Percentiles rank a stretch among this genome's conserved stretches.
Conservation (phyloP, 2,113 vertebrate species). For the Saccopteryx bilineata region DNA sequence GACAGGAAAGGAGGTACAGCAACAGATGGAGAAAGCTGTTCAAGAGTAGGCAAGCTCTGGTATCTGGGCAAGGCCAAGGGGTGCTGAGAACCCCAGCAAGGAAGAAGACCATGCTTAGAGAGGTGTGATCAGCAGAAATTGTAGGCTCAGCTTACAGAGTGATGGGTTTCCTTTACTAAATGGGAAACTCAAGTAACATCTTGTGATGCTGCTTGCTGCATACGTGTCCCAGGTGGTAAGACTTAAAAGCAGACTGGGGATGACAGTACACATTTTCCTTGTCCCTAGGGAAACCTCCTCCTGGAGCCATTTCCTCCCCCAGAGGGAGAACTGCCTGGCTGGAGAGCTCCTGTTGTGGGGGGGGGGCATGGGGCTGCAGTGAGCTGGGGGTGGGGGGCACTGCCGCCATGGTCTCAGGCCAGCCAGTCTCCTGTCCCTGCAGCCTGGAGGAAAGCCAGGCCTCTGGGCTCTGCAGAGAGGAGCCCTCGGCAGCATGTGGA, state of each 20-base stretch:
- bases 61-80: fast-evolving
- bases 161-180: neutral
- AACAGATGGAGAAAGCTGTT: neutral
- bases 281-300: neutral
- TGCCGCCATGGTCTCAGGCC: fast-evolving
- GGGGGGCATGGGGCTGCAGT: neutral
- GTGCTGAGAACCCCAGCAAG: fast-evolving
- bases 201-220: neutral
- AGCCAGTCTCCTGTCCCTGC: neutral
- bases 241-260: neutral
- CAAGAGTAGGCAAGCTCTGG: fast-evolving
- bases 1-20: neutral
- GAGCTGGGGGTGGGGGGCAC: neutral
- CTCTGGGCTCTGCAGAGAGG: neutral
- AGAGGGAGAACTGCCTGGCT: neutral
- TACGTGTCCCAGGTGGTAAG: neutral
- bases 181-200: neutral
- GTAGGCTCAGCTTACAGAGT: neutral
- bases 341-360: neutral
- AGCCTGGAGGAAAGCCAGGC: neutral
- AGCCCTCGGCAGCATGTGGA: neutral
- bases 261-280: neutral
- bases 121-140: neutral
- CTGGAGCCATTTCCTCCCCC: neutral
- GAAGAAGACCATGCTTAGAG: neutral